Evolutionary conservation across 2,113 vertebrate species (phyloP).

Genomic region (Stegostoma tigrinum): DNA sequence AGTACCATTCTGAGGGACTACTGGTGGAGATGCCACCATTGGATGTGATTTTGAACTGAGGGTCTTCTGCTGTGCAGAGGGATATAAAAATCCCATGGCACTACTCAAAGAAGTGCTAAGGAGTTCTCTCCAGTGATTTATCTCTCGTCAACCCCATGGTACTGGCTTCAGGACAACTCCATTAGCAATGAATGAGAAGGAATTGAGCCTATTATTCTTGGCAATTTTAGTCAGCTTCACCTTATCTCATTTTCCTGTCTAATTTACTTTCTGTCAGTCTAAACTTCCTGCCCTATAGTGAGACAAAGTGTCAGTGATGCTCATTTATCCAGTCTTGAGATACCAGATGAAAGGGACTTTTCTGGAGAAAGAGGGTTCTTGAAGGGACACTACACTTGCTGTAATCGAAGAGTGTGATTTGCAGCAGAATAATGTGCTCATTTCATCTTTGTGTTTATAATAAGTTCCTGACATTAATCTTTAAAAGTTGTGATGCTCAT

Average conservation of each 20-base stretch:
- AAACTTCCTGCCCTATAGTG: background rate
- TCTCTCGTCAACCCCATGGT: background rate
- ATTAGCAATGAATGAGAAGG: background rate
- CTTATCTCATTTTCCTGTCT: background rate
- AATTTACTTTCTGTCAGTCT: background rate
- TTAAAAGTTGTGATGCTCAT: background rate
- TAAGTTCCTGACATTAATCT: background rate
- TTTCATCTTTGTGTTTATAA: background rate
- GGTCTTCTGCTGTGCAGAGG: too few species aligned
- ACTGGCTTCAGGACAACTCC: background rate
- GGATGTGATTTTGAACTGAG: background rate
- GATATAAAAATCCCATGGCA: background rate
- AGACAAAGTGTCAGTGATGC: background rate
- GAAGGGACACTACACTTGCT: background rate
- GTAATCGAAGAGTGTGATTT: background rate
- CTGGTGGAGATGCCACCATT: too few species aligned
- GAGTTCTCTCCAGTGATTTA: background rate
- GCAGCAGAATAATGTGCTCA: background rate
- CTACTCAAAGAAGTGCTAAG: background rate
- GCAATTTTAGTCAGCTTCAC: background rate
- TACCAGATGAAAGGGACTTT: background rate
- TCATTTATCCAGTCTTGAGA: background rate
- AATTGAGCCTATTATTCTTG: background rate
- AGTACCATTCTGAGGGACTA: background rate
- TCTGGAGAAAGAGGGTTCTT: background rate